These are phyloP conservation scores for Peromyscus melanophrys DNA, from an alignment of 2,797 vertebrate species.

Conservation along the genomic window DNA sequence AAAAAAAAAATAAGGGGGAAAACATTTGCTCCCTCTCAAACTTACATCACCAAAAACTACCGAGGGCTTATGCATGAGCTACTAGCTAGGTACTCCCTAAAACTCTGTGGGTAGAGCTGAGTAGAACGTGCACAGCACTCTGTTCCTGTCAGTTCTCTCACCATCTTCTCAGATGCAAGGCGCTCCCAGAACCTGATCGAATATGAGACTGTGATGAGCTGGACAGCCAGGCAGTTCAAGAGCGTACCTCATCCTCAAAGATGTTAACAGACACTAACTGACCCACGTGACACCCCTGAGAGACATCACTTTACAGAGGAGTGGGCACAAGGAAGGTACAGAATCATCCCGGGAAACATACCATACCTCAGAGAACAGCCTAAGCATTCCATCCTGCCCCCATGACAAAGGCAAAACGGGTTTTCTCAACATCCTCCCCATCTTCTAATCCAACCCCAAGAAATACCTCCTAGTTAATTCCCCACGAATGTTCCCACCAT, in stretches of 20 bases:
- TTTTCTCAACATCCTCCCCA: background rate
- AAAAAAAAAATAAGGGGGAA: background rate
- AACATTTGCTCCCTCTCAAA: background rate
- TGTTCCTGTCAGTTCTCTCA: too few relatives aligned
- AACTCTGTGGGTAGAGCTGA: background rate
- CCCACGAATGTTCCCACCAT: background rate
- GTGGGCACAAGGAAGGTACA: background rate
- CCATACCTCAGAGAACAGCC: background rate
- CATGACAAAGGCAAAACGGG: background rate
- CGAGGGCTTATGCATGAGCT: background rate
- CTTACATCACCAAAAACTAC: background rate
- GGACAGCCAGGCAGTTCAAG: background rate
- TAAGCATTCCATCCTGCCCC: background rate
- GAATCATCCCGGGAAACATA: background rate
- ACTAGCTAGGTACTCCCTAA: background rate
- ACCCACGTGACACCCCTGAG: background rate
- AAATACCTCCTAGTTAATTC: constrained; percentile 49
- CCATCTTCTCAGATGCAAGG: background rate
- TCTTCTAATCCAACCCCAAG: background rate
- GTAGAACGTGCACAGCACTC: background rate
- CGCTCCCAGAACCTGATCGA: background rate
- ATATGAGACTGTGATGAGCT: background rate
- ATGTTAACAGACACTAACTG: constrained; percentile 44
- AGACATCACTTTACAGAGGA: background rate
- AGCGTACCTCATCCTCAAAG: constrained; percentile 20